Conservation (phyloP, 1,140 invertebrate species). For the Trichomalopsis sarcophagae region DNA sequence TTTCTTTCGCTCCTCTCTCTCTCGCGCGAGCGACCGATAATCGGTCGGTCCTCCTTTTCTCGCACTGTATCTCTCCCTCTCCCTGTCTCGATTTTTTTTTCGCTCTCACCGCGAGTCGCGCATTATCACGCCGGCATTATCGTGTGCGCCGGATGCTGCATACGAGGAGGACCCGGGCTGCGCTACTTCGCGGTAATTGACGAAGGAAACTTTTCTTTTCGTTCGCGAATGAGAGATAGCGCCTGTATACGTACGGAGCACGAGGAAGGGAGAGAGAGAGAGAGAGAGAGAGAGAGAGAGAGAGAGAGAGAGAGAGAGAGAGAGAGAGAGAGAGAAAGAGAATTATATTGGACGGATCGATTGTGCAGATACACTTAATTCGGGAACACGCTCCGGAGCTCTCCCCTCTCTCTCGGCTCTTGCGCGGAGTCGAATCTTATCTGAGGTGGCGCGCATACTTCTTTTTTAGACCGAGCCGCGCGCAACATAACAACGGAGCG, state of each 20-base stretch:
- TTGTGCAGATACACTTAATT: conserved; percentile 46
- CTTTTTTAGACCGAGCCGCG: conserved; percentile 1
- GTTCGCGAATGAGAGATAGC: neutral
- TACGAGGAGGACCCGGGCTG: neutral
- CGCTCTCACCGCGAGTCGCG: neutral
- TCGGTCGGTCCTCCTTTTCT: neutral
- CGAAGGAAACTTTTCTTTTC: conserved; percentile 7
- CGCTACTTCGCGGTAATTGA: conserved; percentile 31
- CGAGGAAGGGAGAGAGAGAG: neutral
- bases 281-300: neutral
- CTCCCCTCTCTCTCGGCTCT: neutral
- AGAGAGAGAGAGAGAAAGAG: neutral
- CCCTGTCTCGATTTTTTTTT: neutral
- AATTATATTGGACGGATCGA: conserved; percentile 44
- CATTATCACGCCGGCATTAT: conserved; percentile 15
- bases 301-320: neutral
- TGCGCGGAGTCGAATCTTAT: conserved; percentile 34
- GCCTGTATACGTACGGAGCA: neutral
- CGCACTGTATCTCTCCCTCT: neutral
- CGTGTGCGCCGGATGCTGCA: neutral
- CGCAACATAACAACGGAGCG: neutral
- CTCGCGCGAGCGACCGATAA: neutral
- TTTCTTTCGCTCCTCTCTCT: neutral
- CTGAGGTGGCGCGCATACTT: neutral
- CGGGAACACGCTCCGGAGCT: conserved; percentile 15